Conservation (phyloP, 2,888 invertebrate species). For the Lithophane leautieri region DNA sequence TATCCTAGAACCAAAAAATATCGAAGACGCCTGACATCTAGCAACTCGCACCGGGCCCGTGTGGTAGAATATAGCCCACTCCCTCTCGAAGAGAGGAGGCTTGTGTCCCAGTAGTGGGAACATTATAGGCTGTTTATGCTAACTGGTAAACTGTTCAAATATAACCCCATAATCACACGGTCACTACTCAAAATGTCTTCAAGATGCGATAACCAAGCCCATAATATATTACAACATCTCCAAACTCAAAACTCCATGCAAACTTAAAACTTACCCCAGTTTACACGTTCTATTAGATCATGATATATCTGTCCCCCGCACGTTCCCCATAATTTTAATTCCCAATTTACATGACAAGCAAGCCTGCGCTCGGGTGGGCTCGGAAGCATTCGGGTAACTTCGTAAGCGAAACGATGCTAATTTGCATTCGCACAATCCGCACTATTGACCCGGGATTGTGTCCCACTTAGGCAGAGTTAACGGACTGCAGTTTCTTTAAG, state of each 20-base stretch:
- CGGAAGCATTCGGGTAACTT: constrained; percentile 48
- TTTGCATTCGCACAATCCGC: constrained; percentile 65
- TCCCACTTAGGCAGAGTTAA: constrained; percentile 54
- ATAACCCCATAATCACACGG: neutral
- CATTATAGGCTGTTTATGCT: too few relatives aligned
- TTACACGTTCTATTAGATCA: constrained; percentile 45
- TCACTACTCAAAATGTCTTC: neutral
- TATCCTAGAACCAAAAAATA: too few relatives aligned
- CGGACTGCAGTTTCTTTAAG: constrained; percentile 38
- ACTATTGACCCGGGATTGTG: constrained; percentile 58
- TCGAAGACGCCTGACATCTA: too few relatives aligned
- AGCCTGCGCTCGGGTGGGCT: constrained; percentile 54
- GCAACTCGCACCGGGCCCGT: too few relatives aligned
- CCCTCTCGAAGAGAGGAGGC: too few relatives aligned
- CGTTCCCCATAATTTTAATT: constrained; percentile 61
- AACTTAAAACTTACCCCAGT: constrained; percentile 36
- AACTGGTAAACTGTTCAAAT: too few relatives aligned
- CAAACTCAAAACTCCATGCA: constrained; percentile 18
- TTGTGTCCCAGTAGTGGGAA: too few relatives aligned
- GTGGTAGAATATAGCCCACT: too few relatives aligned
- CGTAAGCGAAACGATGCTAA: constrained; percentile 52
- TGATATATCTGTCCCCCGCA: constrained; percentile 52
- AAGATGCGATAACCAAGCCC: neutral
- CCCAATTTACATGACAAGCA: constrained; percentile 65
- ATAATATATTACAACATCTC: constrained; percentile 6